Evolutionary conservation across 2,797 vertebrate species (phyloP), one percentile per base, ranked within the genome.

Genomic region (Bovichtus diacanthus): DNA sequence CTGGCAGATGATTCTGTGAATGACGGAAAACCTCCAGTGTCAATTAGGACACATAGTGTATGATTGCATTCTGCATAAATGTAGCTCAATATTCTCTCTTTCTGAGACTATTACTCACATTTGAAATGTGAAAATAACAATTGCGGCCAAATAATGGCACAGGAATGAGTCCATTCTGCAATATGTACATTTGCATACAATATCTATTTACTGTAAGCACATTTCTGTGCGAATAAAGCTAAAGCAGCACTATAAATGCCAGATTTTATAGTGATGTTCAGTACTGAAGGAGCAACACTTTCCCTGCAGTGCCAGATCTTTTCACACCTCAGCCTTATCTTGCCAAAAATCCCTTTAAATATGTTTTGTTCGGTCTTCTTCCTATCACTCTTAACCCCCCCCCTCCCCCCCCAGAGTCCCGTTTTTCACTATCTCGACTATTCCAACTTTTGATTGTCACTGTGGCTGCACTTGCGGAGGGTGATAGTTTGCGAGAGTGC

Each of bases 361-460:
- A 66, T 29, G 47, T 80, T 90, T 88, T 90, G 88, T 93, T 91
- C 87, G 84, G 82, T 93, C 83, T 89, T 81, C 78, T 80, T 74
- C 70, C 19, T 79, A 77, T 87, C 80, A 58, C 67, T 76, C 55
- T 74, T 79, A 49, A 31, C 50, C 76, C 66, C 80, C 76, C 76
- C 58, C 46, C 41, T 11, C 56, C 67, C 41, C 63, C 76, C 49
- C 49, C 54, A 65, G 59, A 4, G 7, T 65, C 67, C 72, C 11
- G 10, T 31, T 50, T 65, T 1, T 25, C 72, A 11, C 80, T 68
- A 47, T 86, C 78, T 81, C 58, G 53, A 23, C 56, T 21, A n/a
- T 44, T 82, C 63, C 38, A 71, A 79, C 76, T 80, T 74, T 65
- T n/a, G 46, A 81, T 80, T 83, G 80, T 82, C 73, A 43, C 74